Base-by-base conservation (phyloP, 2,888 invertebrate genomes). In the Vanessa cardui region DNA sequence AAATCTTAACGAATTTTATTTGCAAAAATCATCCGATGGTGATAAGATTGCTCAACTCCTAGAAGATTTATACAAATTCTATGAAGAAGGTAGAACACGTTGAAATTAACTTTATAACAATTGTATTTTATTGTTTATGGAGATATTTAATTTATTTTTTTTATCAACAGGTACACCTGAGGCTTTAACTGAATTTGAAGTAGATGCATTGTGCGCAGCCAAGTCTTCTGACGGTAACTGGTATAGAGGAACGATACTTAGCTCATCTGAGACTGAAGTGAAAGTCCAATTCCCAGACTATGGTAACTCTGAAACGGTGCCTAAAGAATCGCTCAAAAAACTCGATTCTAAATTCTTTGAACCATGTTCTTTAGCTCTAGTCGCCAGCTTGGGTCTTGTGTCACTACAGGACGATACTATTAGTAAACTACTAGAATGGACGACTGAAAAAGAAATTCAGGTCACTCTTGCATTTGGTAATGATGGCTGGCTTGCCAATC, bases 221-320 rank as follows among this genome's bases (percentile, higher is more conserved):
- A 93, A 93, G 61, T 94, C 94, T 4, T 78, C 77, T 0, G 96
- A 96, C 80, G 94, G 92, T 3, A 95, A 95, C 81, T 96, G 96
- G 96, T 96, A 96, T 79, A 93, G 96, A 58, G 95, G 94, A 4
- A 93, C 90, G 70, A 92, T 96, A 21, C 47, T 90, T 15, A 84
- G 84, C 59, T 77, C 84, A 6, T 87, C 89, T 16, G 93, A 93
- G 18, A 83, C 84, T 0, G 87, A 85, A 20, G 92, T 89, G 21
- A 89, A 84, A 31, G 93, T 96, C 0, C 92, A 93, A 64, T 96
- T 94, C 79, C 81, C 95, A 0, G 97, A 97, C 82, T 96, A 96
- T 72, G 97, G 96, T 49, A 96, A 96, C 80, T 83, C 87, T 0
- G 96, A 96, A 83, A 84, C 86, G 6, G 78, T 96, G 0, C 67